A percentile compares a stretch with the other conserved stretches of the same genome.
These are phyloP conservation scores for Tipula unca DNA, from an alignment of 2,888 invertebrate genomes.

Conservation along the genomic window DNA sequence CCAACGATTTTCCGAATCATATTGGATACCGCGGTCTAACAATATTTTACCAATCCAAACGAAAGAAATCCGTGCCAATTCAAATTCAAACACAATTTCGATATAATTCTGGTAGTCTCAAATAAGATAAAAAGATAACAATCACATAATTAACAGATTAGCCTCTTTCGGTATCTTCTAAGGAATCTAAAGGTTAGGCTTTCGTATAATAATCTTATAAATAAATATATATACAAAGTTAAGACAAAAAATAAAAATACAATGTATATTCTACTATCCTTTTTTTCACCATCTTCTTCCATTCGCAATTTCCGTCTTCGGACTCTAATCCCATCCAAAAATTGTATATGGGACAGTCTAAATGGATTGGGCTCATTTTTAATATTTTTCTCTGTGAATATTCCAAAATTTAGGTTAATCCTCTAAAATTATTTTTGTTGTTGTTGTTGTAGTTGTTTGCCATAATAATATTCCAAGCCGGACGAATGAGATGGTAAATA, in stretches of 20 bases:
- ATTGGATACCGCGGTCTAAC: no score
- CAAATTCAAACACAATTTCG: background rate
- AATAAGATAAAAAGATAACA: background rate
- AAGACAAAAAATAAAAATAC: background rate
- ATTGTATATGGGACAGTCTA: background rate
- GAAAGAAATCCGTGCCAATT: background rate
- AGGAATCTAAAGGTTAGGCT: background rate
- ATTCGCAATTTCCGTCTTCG: background rate
- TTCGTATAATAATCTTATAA: background rate
- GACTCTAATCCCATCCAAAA: background rate
- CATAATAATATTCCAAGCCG: background rate
- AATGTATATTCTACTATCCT: background rate
- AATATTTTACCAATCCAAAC: no score
- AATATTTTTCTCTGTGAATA: background rate
- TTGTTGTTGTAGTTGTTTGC: background rate
- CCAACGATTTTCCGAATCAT: no score
- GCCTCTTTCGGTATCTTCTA: background rate
- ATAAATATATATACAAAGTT: background rate
- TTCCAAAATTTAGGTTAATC: slow-evolving; percentile 1
- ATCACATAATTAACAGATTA: slow-evolving; percentile 14
- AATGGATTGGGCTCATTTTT: background rate
- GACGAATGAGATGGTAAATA: slow-evolving; percentile 2
- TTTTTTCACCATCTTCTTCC: background rate
- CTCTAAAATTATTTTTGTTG: background rate
- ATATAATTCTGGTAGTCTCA: background rate